Evolutionary conservation across 2,888 invertebrate species (phyloP).

Genomic region (Diachrysia chrysitis): DNA sequence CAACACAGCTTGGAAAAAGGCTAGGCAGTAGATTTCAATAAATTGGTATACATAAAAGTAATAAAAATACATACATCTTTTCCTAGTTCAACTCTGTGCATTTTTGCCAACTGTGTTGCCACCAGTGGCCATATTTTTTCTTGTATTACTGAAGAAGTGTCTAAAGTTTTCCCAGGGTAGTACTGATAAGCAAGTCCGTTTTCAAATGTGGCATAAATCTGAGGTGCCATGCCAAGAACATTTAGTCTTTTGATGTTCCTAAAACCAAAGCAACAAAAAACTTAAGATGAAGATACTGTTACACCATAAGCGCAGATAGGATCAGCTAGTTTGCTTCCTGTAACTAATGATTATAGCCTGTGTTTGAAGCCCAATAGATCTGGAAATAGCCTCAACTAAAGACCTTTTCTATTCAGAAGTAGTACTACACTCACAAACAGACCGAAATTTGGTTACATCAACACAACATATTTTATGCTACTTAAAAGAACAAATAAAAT

Average conservation of each 20-base stretch:
- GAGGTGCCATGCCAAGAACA: conserved; percentile 94
- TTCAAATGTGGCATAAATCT: conserved; percentile 96
- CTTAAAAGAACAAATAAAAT: too few relatives aligned
- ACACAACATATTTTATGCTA: too few relatives aligned
- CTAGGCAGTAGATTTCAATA: not conserved
- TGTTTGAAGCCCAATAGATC: too few relatives aligned
- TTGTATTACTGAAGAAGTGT: conserved; percentile 90
- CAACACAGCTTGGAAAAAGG: not conserved
- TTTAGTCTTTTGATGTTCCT: conserved; percentile 87
- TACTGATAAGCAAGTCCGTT: conserved; percentile 98
- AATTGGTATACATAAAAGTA: not conserved
- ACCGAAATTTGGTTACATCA: too few relatives aligned
- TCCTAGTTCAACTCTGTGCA: conserved; percentile 91
- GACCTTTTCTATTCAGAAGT: too few relatives aligned
- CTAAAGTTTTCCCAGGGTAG: conserved; percentile 94
- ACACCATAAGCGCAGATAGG: too few relatives aligned
- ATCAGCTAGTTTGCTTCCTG: too few relatives aligned
- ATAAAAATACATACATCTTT: conserved; percentile 72
- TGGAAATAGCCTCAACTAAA: too few relatives aligned
- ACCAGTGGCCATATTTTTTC: conserved; percentile 92
- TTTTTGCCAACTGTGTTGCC: conserved; percentile 94
- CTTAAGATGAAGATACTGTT: not conserved
- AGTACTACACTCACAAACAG: too few relatives aligned
- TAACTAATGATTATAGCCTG: too few relatives aligned
- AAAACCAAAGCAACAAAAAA: conserved; percentile 36